phyloP scores from a whole-genome alignment of 2,113 vertebrate genomes.

The Promerops cafer region DNA sequence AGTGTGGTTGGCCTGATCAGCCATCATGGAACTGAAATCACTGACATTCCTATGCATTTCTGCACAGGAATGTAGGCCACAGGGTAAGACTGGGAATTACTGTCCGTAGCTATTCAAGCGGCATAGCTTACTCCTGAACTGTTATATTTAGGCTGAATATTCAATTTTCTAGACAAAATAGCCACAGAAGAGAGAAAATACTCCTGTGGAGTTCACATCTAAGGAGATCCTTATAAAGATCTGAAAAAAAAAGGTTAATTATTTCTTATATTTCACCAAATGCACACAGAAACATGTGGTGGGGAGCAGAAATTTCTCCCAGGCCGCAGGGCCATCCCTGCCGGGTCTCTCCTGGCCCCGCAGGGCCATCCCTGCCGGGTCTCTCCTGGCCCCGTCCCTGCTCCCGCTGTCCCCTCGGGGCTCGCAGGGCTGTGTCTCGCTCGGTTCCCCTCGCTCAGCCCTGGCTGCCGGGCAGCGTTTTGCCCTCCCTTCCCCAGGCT shows the following conservation, averaged over 20 bases:
- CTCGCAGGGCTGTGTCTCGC: neutral
- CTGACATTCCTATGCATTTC: neutral
- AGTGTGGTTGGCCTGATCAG: neutral
- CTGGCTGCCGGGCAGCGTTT: neutral
- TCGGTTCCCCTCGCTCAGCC: neutral
- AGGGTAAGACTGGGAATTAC: neutral
- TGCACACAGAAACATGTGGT: fast-evolving
- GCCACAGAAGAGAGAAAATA: neutral
- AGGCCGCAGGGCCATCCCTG: fast-evolving
- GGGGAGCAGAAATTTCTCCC: neutral
- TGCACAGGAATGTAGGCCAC: neutral
- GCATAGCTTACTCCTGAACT: neutral
- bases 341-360: fast-evolving
- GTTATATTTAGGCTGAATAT: neutral
- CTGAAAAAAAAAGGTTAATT: neutral
- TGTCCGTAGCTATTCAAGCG: fast-evolving
- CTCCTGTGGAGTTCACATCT: neutral
- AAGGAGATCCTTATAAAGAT: neutral
- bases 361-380: fast-evolving
- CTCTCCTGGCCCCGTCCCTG: fast-evolving
- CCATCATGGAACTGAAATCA: neutral
- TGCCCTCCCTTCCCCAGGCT: neutral
- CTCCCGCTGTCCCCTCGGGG: neutral
- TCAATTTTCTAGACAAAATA: neutral
- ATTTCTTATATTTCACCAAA: neutral